Conservation (phyloP, 1,140 invertebrate genomes). For the Pachyrhynchus sulphureomaculatus region DNA sequence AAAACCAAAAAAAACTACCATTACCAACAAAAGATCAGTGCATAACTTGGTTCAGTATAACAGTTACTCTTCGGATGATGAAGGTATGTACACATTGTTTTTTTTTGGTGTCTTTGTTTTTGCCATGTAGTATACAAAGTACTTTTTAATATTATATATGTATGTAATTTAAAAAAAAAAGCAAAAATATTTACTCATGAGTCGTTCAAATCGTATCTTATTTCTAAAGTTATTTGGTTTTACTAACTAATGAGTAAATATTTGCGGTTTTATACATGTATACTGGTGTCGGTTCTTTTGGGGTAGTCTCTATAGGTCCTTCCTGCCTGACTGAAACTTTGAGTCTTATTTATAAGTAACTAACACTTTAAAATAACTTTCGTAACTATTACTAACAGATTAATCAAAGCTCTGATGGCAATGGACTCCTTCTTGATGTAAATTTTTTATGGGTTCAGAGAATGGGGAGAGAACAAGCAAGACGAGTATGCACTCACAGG, state of each 20-base stretch:
- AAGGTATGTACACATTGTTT: slow-evolving; percentile 61
- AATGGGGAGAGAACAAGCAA: slow-evolving; percentile 47
- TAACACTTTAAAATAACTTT: slow-evolving; percentile 42
- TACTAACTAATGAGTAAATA: neutral
- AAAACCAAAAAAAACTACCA: slow-evolving; percentile 34
- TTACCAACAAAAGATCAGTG: slow-evolving; percentile 30
- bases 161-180: too few relatives aligned
- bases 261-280: slow-evolving; percentile 6
- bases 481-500: slow-evolving; percentile 50
- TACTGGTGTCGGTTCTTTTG: slow-evolving; percentile 36
- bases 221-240: neutral
- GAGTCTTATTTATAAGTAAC: slow-evolving; percentile 47
- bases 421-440: slow-evolving; percentile 42
- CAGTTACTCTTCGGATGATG: slow-evolving; percentile 83
- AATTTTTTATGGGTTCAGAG: slow-evolving; percentile 51
- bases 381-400: slow-evolving; percentile 43
- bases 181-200: neutral
- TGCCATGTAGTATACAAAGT: neutral
- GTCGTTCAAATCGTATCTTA: neutral
- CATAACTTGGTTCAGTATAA: slow-evolving; percentile 60
- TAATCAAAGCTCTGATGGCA: slow-evolving; percentile 38
- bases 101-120: neutral
- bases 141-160: neutral
- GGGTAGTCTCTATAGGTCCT: slow-evolving; percentile 49
- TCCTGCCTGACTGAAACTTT: slow-evolving; percentile 47